Evolutionary conservation across 1,140 invertebrate genomes (phyloP).

Genomic region (Lasioglossum baleicum): DNA sequence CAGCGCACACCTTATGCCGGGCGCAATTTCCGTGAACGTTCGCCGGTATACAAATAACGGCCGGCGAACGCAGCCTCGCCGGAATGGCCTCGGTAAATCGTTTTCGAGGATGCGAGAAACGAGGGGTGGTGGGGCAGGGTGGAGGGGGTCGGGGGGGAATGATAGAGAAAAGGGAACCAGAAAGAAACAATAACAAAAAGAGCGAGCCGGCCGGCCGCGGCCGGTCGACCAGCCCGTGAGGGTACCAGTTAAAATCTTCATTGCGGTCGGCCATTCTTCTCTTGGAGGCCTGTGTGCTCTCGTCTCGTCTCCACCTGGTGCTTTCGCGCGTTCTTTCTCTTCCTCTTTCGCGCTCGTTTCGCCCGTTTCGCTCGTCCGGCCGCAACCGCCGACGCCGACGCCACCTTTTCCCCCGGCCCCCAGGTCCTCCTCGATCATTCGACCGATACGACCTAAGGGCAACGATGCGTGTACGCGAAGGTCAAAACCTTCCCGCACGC

Average conservation of each 20-base stretch:
- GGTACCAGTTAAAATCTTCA: conserved; percentile 77
- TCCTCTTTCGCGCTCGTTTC: conserved; percentile 43
- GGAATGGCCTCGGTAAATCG: conserved; percentile 65
- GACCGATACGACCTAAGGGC: conserved; percentile 72
- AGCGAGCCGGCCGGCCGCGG: conserved; percentile 31
- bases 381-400: conserved; percentile 21
- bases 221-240: conserved; percentile 39
- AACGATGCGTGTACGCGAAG: conserved; percentile 62
- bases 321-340: conserved; percentile 40
- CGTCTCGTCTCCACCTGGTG: conserved; percentile 54
- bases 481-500: conserved; percentile 51
- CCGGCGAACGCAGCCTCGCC: conserved; percentile 17
- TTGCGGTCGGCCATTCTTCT: conserved; percentile 76
- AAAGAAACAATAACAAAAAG: conserved; percentile 58
- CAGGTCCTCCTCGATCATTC: conserved; percentile 50
- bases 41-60: conserved; percentile 35
- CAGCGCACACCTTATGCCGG: neutral
- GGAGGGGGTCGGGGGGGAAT: neutral
- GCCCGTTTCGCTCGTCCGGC: conserved; percentile 22
- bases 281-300: conserved; percentile 39
- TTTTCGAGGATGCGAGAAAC: conserved; percentile 42
- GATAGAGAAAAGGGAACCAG: conserved; percentile 30
- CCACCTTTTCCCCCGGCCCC: conserved; percentile 20
- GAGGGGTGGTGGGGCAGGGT: conserved; percentile 1
- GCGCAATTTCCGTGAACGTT: conserved; percentile 41